These are phyloP conservation scores for Folsomia manolachei DNA, from an alignment of 2,888 invertebrate genomes.

Conservation along the genomic window DNA sequence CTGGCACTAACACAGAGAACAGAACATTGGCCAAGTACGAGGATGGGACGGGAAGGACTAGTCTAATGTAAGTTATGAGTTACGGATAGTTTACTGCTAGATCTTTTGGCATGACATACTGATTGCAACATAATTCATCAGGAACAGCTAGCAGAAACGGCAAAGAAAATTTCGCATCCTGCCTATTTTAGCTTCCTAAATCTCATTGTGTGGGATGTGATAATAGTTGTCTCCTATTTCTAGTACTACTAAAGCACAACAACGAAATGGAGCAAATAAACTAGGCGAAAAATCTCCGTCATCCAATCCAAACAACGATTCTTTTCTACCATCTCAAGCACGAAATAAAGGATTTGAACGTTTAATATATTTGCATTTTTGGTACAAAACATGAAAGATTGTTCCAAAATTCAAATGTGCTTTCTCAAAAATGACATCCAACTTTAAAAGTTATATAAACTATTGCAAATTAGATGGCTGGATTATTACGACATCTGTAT, in stretches of 20 bases:
- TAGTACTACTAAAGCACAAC: too few species aligned
- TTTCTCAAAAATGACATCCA: too few species aligned
- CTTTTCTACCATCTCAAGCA: too few species aligned
- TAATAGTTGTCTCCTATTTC: not conserved
- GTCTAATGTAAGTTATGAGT: constrained; percentile 15
- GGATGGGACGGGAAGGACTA: not conserved
- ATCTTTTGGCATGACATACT: constrained; percentile 16
- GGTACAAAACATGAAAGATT: too few species aligned
- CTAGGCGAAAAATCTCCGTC: not conserved
- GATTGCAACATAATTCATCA: constrained; percentile 31
- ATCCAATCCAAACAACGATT: not conserved
- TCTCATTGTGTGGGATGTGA: not conserved
- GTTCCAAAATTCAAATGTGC: too few species aligned
- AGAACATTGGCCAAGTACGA: not conserved
- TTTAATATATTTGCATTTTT: too few species aligned
- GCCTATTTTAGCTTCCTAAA: not conserved
- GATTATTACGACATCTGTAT: too few species aligned
- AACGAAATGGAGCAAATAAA: not conserved
- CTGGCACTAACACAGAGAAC: not conserved
- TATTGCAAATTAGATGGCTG: too few species aligned
- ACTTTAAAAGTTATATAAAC: too few species aligned
- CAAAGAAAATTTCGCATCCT: constrained; percentile 3
- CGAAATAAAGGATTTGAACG: too few species aligned
- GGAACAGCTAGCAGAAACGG: constrained; percentile 1
- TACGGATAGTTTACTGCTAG: constrained; percentile 7